Base-by-base conservation (phyloP, 2,113 vertebrate genomes). In the Corythornis vintsioides region DNA sequence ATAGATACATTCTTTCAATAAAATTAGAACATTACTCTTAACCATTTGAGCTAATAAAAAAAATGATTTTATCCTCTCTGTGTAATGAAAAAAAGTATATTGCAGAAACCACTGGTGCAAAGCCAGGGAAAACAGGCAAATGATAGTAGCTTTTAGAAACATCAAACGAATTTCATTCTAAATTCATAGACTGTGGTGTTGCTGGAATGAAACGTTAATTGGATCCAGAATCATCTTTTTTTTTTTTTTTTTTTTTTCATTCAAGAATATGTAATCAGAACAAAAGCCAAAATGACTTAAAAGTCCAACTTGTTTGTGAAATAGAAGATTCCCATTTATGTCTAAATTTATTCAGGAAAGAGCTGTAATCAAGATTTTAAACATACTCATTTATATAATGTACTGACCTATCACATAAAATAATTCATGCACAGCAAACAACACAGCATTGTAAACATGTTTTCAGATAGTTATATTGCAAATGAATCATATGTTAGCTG, bases 21-120 rank as follows among this genome's bases (percentile, higher is more conserved):
- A 90, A 88, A 89, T 88, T 40, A 76, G 21, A 64, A 33, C 65
- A 80, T 89, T 84, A 95, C 20, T 93, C 38, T 94, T 93, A 59
- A 5, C 29, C 60, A n/a, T 94, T 92, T 96, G 38, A 94, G 40
- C 29, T 92, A 88, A 94, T 91, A 94, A 90, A 96, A 96, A 94
- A 94, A 43, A 67, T 82, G 0, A 91, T 88, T 95, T 94, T 93
- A 92, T 57, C 53, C 24, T 75, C 75, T 91, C 69, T 74, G 20
- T 89, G 96, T 79, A 94, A 94, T 64, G 66, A 95, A 91, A 31
- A 94, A 93, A 88, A 69, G 18, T 73, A 76, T 48, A 72, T 56
- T 64, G 14, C n/a, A 92, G 66, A 75, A 74, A 83, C 74, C 85
- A 90, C 53, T 79, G 33, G 50, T 88, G 70, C 35, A 88, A 65